These are phyloP conservation scores for Nycteola revayana DNA, from an alignment of 2,888 invertebrate genomes.

Conservation along the genomic window DNA sequence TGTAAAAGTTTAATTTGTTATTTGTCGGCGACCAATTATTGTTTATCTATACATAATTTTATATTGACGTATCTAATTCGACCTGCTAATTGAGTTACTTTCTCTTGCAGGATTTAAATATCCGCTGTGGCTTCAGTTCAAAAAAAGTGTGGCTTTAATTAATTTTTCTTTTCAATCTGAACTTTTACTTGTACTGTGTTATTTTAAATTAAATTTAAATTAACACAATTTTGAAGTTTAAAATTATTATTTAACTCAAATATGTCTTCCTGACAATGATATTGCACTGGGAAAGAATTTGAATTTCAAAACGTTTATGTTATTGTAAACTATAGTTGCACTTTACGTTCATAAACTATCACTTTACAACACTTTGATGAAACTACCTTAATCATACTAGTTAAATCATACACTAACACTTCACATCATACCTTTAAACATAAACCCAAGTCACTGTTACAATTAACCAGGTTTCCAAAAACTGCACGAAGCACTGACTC, in stretches of 20 bases:
- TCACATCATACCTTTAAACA: conserved; percentile 67
- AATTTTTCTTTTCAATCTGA: conserved; percentile 5
- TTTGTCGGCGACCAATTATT: conserved; percentile 10
- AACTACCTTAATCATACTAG: no score
- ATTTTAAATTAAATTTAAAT: no score
- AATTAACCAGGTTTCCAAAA: conserved; percentile 61
- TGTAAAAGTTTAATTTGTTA: no score
- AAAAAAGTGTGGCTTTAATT: conserved; percentile 9
- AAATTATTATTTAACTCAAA: no score
- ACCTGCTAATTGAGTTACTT: conserved; percentile 26
- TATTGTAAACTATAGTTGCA: no score
- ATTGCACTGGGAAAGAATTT: no score
- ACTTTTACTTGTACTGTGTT: conserved; percentile 4
- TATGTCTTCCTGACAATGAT: no score
- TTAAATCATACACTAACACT: conserved; percentile 14
- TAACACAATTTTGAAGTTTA: no score
- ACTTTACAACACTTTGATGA: no score
- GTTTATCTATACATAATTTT: conserved; percentile 15
- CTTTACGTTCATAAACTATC: no score
- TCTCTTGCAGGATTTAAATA: conserved; percentile 19
- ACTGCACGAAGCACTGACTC: conserved; percentile 58
- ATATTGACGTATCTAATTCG: conserved; percentile 19
- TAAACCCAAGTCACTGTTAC: conserved; percentile 68
- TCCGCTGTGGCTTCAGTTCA: conserved; percentile 7
- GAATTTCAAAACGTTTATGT: no score